Percentiles rank a stretch among this genome's conserved stretches.
These are phyloP conservation scores for Cerastis rubricosa DNA, from an alignment of 2,888 invertebrate species.

Conservation along the genomic window DNA sequence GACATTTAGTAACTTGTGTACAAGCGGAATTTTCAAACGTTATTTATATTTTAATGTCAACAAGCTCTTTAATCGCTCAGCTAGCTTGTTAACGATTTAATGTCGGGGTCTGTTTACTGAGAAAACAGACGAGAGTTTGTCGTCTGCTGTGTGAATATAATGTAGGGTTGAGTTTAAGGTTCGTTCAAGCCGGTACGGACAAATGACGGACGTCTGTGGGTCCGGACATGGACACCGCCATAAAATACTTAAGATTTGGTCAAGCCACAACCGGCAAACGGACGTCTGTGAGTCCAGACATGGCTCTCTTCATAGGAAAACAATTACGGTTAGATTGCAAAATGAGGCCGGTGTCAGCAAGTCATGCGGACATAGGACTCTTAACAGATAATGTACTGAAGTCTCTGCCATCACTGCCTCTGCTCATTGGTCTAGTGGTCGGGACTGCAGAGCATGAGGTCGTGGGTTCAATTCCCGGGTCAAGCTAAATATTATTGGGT, in stretches of 20 bases:
- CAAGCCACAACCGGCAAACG: too few relatives aligned
- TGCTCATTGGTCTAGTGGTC: too few relatives aligned
- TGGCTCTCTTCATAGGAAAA: too few relatives aligned
- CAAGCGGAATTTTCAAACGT: constrained; percentile 30
- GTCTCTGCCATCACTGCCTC: too few relatives aligned
- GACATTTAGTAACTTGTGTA: constrained; percentile 10
- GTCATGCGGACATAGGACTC: too few relatives aligned
- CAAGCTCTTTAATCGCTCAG: constrained; percentile 47
- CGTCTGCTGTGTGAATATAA: constrained; percentile 22
- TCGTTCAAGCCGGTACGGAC: background rate
- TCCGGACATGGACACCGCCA: background rate
- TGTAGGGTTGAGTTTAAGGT: background rate
- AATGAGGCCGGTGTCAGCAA: too few relatives aligned
- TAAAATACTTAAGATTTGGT: background rate
- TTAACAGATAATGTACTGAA: too few relatives aligned
- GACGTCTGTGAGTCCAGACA: background rate
- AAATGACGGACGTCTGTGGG: background rate
- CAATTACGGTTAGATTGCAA: too few relatives aligned
- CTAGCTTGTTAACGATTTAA: constrained; percentile 53
- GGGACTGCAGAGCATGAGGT: too few relatives aligned
- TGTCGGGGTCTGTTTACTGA: constrained; percentile 42
- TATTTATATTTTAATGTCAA: constrained; percentile 55
- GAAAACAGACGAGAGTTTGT: constrained; percentile 17
- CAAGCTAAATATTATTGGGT: too few relatives aligned
- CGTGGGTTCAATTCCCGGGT: too few relatives aligned